A percentile compares a stretch with the other conserved stretches of the same genome.
Evolutionary conservation across 2,888 invertebrate genomes (phyloP).

Genomic region (Unio delphinus): DNA sequence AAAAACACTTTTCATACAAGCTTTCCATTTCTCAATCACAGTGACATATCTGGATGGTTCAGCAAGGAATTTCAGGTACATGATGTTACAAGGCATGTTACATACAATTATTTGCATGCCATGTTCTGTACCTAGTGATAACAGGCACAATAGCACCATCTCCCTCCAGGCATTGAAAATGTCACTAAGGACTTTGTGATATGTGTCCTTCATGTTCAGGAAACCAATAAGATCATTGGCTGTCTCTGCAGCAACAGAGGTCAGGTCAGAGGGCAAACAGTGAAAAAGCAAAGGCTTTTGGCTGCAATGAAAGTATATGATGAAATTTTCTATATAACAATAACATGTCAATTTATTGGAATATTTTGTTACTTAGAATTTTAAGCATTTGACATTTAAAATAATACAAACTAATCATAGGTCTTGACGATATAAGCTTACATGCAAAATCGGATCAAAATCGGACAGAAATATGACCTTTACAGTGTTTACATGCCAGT

Average conservation of each 20-base stretch:
- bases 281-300: slow-evolving; percentile 83
- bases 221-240: slow-evolving; percentile 82
- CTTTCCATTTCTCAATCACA: background rate
- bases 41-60: slow-evolving; percentile 5
- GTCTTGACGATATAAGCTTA: no score
- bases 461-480: no score
- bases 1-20: background rate
- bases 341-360: no score
- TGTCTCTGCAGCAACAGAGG: slow-evolving; percentile 77
- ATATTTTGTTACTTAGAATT: no score
- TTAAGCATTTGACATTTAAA: no score
- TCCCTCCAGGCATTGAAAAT: slow-evolving; percentile 90
- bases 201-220: slow-evolving; percentile 88
- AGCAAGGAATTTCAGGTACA: background rate
- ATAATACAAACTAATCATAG: no score
- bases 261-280: slow-evolving; percentile 82
- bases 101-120: slow-evolving; percentile 2
- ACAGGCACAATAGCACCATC: slow-evolving; percentile 84
- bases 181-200: slow-evolving; percentile 90
- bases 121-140: slow-evolving; percentile 81
- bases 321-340: no score
- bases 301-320: slow-evolving; percentile 70
- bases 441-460: no score
- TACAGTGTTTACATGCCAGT: no score
- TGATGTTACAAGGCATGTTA: slow-evolving; percentile 13